phyloP scores from a whole-genome alignment of 2,888 invertebrate genomes.

The Diogma glabrata region DNA sequence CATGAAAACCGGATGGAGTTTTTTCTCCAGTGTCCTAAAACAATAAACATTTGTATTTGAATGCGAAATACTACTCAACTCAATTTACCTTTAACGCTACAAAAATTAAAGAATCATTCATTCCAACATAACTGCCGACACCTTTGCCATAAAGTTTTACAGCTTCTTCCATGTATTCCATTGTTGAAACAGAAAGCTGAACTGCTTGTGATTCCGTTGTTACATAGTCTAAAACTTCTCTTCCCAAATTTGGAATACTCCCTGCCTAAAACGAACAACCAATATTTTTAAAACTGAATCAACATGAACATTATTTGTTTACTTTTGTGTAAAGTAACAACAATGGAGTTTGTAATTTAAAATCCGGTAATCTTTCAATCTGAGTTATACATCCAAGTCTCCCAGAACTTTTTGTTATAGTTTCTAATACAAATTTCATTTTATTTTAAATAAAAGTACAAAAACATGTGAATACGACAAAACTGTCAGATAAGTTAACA shows the following conservation, averaged over 20 bases:
- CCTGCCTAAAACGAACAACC: conserved; percentile 47
- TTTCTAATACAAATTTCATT: conserved; percentile 63
- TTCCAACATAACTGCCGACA: conserved; percentile 58
- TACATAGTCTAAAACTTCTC: conserved; percentile 59
- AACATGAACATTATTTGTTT: conserved; percentile 16
- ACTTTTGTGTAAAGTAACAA: conserved; percentile 66
- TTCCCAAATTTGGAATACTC: conserved; percentile 69
- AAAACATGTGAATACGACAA: too few relatives aligned
- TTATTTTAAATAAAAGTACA: conserved; percentile 21
- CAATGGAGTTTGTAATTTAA: conserved; percentile 59
- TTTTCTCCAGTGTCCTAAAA: conserved; percentile 49
- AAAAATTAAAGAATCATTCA: conserved; percentile 39
- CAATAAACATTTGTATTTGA: conserved; percentile 35
- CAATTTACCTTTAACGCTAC: conserved; percentile 24
- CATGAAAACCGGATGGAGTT: conserved; percentile 60
- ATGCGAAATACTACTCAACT: conserved; percentile 38
- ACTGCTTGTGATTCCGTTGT: conserved; percentile 42
- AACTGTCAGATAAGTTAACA: too few relatives aligned
- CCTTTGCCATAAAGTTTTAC: conserved; percentile 51
- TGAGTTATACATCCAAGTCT: conserved; percentile 44
- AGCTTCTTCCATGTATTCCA: conserved; percentile 51
- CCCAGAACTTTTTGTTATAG: conserved; percentile 45
- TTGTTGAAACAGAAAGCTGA: conserved; percentile 60
- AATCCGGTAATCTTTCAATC: not conserved
- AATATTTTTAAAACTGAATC: not conserved